Base-by-base conservation (phyloP, 2,888 invertebrate genomes). In the Muschampia plurimacula region DNA sequence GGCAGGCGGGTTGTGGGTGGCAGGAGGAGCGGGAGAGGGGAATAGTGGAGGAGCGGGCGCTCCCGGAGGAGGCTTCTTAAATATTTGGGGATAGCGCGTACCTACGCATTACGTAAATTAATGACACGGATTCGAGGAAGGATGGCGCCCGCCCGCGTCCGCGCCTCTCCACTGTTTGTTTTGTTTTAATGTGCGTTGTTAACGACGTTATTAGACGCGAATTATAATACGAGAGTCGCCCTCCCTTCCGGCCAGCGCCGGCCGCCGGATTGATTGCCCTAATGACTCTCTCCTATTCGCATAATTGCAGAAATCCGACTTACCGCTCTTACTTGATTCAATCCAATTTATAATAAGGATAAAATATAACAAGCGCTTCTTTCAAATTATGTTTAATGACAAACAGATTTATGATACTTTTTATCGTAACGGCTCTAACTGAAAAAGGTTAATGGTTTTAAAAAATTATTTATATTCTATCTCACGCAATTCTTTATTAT, bases 71-170 rank as follows among this genome's bases (percentile, higher is more conserved):
- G 94, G 93, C 94, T 93, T 94, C 94, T 94, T 94, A 94, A 94
- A 94, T 94, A 94, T 94, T 94, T 94, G 94, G 93, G 94, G 94
- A 93, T 94, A 94, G 94, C 94, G 94, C 94, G 94, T 93, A 94
- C 93, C 93, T 93, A 93, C 94, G 94, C 94, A 94, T 94, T 94
- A 94, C 94, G 94, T 93, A 94, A 94, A 94, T 94, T 93, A 94
- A 94, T 94, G 94, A 94, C 94, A 93, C 94, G 94, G 94, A 93
- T 94, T 94, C 94, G 91, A 92, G 93, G 94, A 93, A 93, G 94
- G 94, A 93, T 93, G 93, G 93, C 92, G 90, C 85, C 89, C 89
- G 83, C 89, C 88, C 86, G 84, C 86, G 78, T 87, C 89, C 87
- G 83, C 86, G 74, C 84, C 78, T 83, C 85, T 81, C 84, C 87